Conservation (phyloP, 2,113 vertebrate genomes). For the Callionymus lyra region DNA sequence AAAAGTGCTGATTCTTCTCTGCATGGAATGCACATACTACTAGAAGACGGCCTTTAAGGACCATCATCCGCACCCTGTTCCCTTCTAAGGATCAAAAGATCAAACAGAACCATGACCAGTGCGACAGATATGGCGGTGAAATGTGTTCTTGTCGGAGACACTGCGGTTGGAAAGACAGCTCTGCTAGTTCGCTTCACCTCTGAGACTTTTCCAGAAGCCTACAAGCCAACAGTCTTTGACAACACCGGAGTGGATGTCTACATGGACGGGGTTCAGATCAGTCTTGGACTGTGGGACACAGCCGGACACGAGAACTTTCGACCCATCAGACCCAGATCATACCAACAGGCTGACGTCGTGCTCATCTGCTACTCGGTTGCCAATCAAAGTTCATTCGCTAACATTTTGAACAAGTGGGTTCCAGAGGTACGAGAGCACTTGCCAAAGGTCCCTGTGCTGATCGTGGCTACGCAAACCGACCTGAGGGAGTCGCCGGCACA, state of each 20-base stretch:
- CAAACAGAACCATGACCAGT: constrained; percentile 41
- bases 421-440: constrained; percentile 75
- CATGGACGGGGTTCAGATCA: constrained; percentile 90
- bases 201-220: constrained; percentile 86
- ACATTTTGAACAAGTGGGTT: constrained; percentile 82
- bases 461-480: constrained; percentile 93
- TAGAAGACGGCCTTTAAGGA: no score
- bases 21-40: no score
- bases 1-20: no score
- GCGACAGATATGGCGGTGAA: constrained; percentile 77
- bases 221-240: constrained; percentile 92
- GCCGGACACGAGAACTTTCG: constrained; percentile 84
- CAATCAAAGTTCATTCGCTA: constrained; percentile 81
- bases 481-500: constrained; percentile 76
- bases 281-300: constrained; percentile 93
- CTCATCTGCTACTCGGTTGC: constrained; percentile 92
- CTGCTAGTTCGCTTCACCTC: constrained; percentile 91
- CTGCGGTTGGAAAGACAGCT: constrained; percentile 87
- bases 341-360: constrained; percentile 89
- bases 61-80: no score
- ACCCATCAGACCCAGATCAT: constrained; percentile 86
- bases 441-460: constrained; percentile 79
- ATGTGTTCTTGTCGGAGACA: constrained; percentile 90
- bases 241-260: constrained; percentile 92
- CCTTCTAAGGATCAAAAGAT: background rate